These are phyloP conservation scores for Ophioninae sp. DNA, from an alignment of 2,888 invertebrate genomes.

Conservation along the genomic window DNA sequence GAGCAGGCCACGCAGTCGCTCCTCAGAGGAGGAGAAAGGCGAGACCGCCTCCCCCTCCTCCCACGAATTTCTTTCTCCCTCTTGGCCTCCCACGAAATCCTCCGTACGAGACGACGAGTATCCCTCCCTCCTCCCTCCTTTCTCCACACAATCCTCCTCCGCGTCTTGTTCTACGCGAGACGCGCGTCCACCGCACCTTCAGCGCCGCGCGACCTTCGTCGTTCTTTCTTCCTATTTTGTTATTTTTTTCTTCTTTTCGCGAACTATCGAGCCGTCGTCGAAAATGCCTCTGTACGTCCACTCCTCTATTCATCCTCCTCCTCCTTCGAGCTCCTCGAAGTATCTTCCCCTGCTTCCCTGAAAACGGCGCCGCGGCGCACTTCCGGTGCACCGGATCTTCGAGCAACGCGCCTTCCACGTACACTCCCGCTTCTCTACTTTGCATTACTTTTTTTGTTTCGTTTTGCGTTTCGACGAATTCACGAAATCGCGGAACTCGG, in stretches of 20 bases:
- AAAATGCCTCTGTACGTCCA: constrained; percentile 17
- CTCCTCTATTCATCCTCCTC: not conserved
- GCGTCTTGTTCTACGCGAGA: constrained; percentile 27
- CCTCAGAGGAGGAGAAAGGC: constrained; percentile 79
- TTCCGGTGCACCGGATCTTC: constrained; percentile 19
- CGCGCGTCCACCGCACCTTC: not conserved
- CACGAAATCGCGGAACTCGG: constrained; percentile 4
- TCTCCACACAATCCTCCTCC: constrained; percentile 52
- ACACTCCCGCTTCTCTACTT: not conserved
- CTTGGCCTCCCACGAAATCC: constrained; percentile 49
- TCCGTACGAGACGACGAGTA: constrained; percentile 6
- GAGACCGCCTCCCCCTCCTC: constrained; percentile 79
- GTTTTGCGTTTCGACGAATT: not conserved
- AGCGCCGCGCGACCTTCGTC: not conserved
- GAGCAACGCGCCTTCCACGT: constrained; percentile 11
- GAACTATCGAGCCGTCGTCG: constrained; percentile 24
- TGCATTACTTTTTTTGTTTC: not conserved
- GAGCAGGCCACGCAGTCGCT: constrained; percentile 53
- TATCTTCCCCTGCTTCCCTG: constrained; percentile 15
- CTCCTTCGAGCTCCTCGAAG: constrained; percentile 1
- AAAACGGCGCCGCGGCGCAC: constrained; percentile 45
- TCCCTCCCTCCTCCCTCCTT: constrained; percentile 55
- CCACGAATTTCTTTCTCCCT: constrained; percentile 66
- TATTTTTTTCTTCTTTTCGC: not conserved
- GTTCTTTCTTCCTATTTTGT: constrained; percentile 4